Evolutionary conservation across 2,113 vertebrate species (phyloP), one percentile per base, ranked within the genome.

Genomic region (Pachypanchax playfairii): DNA sequence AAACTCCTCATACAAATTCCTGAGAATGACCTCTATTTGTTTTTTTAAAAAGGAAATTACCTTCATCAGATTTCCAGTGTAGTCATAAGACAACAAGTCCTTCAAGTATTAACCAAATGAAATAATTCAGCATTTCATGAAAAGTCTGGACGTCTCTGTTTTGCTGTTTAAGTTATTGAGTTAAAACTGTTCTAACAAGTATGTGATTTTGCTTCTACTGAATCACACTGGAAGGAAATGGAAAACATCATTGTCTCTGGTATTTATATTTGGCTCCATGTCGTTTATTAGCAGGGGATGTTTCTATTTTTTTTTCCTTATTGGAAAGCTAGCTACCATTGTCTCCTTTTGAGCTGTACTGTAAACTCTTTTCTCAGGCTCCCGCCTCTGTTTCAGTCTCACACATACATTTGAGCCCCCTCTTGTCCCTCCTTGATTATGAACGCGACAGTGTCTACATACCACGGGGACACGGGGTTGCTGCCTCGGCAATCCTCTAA

Each of bases 381-480:
- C 47, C 43, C 42, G 25, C 42, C 22, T 29, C 15, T 42, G 8
- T 49, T 29, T 49, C 51, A 24, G 46, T 17, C 59, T 38, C 48
- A 54, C 25, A 52, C 56, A 70, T 61, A 52, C 50, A 77, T 61
- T 67, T 72, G 18, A 62, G 20, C 10, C 31, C 64, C 33, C 69
- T 28, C 36, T 20, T 33, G 64, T 43, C 58, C 51, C 17, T 71
- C 50, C 65, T 49, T 77, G 74, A 73, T 59, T 67, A 64, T 75
- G 72, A 69, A 70, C 83, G 82, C 77, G 78, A 73, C 79, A 79
- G 74, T 82, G 88, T 90, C 89, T 88, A 83, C 92, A 93, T 93
- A 90, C 91, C 91, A 90, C 29, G 58, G 79, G 84, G 61, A 70
- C 80, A 85, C 73, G 71, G 82, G 79, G 87, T 70, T 85, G 89